phyloP scores from a whole-genome alignment of 2,888 invertebrate species.

The Anthoptus insignis region DNA sequence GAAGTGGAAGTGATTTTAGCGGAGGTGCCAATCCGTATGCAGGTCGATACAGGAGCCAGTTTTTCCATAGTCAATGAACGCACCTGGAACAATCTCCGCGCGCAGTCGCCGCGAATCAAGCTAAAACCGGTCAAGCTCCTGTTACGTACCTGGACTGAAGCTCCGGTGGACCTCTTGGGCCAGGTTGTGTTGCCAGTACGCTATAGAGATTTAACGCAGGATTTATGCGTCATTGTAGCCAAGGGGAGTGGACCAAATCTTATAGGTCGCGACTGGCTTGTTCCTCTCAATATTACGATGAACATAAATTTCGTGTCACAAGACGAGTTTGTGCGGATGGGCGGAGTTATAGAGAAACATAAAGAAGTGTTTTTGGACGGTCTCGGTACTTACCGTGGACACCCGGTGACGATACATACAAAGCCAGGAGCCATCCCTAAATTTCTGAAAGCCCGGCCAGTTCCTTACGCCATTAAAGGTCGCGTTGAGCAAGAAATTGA shows the following conservation, averaged over 20 bases:
- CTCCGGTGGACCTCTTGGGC: constrained; percentile 41
- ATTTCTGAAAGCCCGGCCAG: constrained; percentile 48
- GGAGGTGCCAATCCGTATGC: constrained; percentile 31
- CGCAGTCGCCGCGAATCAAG: neutral
- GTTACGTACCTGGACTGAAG: constrained; percentile 40
- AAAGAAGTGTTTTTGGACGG: constrained; percentile 46
- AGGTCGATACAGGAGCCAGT: constrained; percentile 44
- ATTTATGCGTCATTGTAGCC: constrained; percentile 40
- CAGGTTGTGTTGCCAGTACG: constrained; percentile 36
- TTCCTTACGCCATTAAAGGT: constrained; percentile 48
- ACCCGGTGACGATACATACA: constrained; percentile 47
- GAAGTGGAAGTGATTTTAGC: constrained; percentile 32
- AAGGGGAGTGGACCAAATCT: constrained; percentile 38
- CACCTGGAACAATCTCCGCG: constrained; percentile 26
- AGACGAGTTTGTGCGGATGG: neutral
- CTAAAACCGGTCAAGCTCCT: constrained; percentile 12
- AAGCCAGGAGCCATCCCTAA: constrained; percentile 48
- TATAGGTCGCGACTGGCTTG: constrained; percentile 43
- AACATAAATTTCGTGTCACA: constrained; percentile 28
- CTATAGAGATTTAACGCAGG: constrained; percentile 29
- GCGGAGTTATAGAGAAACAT: constrained; percentile 22
- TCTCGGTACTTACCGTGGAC: constrained; percentile 46
- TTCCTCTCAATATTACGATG: constrained; percentile 33
- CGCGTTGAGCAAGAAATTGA: constrained; percentile 47
- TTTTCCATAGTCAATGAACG: constrained; percentile 40